phyloP scores from a whole-genome alignment of 2,113 vertebrate genomes.

The Leucosticte australis region DNA sequence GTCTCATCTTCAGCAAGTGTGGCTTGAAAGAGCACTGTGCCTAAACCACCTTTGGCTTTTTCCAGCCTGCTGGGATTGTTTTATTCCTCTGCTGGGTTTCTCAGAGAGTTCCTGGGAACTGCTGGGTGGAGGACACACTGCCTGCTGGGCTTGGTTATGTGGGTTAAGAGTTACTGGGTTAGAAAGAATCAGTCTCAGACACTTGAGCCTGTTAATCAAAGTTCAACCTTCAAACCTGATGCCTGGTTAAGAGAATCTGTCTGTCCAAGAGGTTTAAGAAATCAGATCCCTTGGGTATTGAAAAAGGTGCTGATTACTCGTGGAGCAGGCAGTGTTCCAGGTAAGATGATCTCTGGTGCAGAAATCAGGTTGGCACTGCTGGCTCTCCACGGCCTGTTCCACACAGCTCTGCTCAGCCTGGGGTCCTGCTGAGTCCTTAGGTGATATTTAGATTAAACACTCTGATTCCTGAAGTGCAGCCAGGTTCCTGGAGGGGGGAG shows the following conservation, averaged over 20 bases:
- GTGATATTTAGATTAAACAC: background rate
- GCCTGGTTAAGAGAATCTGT: background rate
- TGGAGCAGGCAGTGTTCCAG: background rate
- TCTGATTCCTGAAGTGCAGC: background rate
- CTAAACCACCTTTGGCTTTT: background rate
- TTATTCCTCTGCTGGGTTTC: background rate
- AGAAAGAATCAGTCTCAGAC: background rate
- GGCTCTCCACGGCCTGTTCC: background rate
- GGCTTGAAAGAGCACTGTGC: background rate
- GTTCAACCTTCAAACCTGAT: background rate
- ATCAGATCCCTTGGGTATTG: background rate
- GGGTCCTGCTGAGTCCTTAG: background rate
- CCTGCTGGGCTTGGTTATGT: background rate
- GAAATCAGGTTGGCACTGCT: background rate
- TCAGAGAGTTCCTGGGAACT: background rate
- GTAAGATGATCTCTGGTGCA: background rate
- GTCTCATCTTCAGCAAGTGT: fast-evolving
- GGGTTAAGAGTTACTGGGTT: background rate
- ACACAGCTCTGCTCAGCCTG: background rate
- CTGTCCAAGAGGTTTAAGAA: background rate
- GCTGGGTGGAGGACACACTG: background rate
- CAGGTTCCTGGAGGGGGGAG: background rate
- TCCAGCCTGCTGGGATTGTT: background rate
- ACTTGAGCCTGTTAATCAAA: conserved; percentile 36
- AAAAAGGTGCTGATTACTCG: background rate